Percentiles rank a stretch among this genome's conserved stretches.
Evolutionary conservation across 2,888 invertebrate genomes (phyloP).

Genomic region (Lucinisca nassula): DNA sequence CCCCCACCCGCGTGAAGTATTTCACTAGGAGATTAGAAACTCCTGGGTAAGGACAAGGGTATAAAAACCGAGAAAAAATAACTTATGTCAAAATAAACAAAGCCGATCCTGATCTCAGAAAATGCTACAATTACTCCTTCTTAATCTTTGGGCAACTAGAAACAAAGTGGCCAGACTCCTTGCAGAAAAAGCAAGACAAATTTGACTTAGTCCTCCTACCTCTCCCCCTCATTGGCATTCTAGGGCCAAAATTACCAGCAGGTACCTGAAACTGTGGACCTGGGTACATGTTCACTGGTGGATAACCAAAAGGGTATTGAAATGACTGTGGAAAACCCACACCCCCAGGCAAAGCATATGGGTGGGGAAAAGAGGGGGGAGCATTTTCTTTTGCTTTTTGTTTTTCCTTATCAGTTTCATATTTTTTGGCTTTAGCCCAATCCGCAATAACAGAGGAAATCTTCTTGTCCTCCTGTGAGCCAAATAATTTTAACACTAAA

Average conservation of each 20-base stretch:
- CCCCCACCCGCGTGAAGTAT: constrained; percentile 34
- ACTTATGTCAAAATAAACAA: constrained; percentile 1
- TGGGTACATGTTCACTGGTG: not conserved
- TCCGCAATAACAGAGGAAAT: constrained; percentile 24
- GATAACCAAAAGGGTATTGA: constrained; percentile 29
- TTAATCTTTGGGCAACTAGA: constrained; percentile 34
- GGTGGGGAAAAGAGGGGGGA: not conserved
- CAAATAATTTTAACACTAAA: constrained; percentile 39
- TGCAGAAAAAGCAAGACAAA: constrained; percentile 37
- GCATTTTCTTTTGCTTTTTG: not conserved
- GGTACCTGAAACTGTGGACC: not conserved
- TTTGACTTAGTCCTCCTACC: not conserved
- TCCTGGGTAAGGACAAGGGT: constrained; percentile 14
- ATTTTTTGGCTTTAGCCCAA: constrained; percentile 44
- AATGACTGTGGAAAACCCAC: constrained; percentile 9
- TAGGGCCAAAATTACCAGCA: not conserved
- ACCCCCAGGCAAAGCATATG: not conserved
- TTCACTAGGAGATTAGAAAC: constrained; percentile 33
- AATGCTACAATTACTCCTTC: not conserved
- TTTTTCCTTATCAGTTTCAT: constrained; percentile 24
- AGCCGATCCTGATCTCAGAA: no score
- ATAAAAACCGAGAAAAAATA: not conserved
- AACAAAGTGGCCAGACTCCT: constrained; percentile 35
- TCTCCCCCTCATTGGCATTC: not conserved
- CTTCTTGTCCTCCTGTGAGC: constrained; percentile 38